Base-by-base conservation (phyloP, 2,113 vertebrate species). In the Upupa epops region DNA sequence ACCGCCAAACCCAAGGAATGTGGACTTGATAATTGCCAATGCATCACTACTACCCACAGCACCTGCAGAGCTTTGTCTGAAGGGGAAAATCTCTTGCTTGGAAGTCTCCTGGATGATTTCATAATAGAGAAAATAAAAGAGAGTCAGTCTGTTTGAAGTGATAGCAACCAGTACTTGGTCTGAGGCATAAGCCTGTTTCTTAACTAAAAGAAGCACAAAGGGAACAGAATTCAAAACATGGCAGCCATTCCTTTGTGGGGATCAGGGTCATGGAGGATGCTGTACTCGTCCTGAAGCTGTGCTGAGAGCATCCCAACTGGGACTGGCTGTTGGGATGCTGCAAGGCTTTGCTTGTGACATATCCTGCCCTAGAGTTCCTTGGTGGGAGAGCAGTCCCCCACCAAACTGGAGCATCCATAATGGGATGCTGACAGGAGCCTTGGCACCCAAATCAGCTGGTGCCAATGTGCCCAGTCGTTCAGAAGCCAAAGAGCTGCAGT, bases 401-500 rank as follows among this genome's bases (percentile, higher is more conserved):
- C 7, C 5, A 11, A 12, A 34, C 45, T 3, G 13, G 19, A 0
- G 1, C 51, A 28, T 26, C 42, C 70, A 7, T 11, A 18, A 4
- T 15, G 1, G 0, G 8, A 60, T 63, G 28, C 1, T 1, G 32
- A 3, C 0, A 2, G 9, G 16, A 88, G 42, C 71, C 56, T 21
- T 0, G 1, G 48, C 19, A 22, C 1, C 1, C n/a, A 1, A 52
- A 17, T 32, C 0, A 0, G 56, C 74, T 0, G 0, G 8, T 2
- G 7, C 14, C 0, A 4, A 13, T 29, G 17, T 0, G 3, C 40
- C 64, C 3, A 0, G 34, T 15, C 2, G 20, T 22, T 29, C 51
- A 9, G 18, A 37, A n/a, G 69, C 69, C 59, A 51, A 42, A 66
- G 31, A 80, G 37, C 42, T 36, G 20, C 1, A 4, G 18, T 1